These are phyloP conservation scores for Lophochroa leadbeateri DNA, from an alignment of 2,113 vertebrate species.

Conservation along the genomic window DNA sequence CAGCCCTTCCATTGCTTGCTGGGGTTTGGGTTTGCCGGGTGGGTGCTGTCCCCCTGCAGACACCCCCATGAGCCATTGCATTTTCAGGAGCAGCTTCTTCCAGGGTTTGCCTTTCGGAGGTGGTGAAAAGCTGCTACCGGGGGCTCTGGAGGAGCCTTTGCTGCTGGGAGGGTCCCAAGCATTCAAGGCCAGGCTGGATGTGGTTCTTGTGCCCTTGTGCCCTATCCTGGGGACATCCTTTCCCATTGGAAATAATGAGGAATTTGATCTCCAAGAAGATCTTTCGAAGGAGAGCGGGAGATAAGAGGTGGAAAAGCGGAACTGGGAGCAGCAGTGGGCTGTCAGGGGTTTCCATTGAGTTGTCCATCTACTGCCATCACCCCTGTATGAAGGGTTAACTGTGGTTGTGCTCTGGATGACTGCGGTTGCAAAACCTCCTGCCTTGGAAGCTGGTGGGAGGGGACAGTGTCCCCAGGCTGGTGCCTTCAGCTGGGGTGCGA, in stretches of 20 bases:
- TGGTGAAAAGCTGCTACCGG: not conserved
- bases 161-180: not conserved
- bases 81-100: not conserved
- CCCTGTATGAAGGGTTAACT: not conserved
- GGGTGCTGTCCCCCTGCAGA: not conserved
- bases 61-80: not conserved
- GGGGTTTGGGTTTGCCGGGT: not conserved
- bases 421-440: not conserved
- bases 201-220: not conserved
- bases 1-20: not conserved
- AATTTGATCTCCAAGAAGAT: not conserved
- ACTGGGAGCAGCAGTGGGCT: not conserved
- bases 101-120: not conserved
- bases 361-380: not conserved
- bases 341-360: not conserved
- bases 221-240: not conserved
- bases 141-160: not conserved
- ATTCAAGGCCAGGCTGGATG: not conserved
- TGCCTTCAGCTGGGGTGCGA: not conserved
- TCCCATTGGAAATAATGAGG: rapidly evolving
- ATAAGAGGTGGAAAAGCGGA: not conserved
- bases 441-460: not conserved
- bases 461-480: not conserved
- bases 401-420: not conserved
- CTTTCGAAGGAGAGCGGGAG: not conserved